phyloP scores from a whole-genome alignment of 2,888 invertebrate genomes.

The Sesia bembeciformis region DNA sequence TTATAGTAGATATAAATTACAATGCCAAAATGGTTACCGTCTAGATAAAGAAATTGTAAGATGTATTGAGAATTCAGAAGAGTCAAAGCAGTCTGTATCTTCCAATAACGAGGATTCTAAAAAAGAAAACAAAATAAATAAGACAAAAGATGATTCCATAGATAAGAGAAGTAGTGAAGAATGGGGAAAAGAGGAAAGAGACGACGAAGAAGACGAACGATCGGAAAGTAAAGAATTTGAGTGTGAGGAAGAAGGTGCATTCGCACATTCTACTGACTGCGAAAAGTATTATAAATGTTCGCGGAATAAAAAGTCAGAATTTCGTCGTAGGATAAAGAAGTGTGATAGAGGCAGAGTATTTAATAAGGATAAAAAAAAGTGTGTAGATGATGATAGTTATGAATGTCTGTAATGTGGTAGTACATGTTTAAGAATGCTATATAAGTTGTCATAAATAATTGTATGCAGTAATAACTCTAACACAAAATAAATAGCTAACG shows the following conservation, averaged over 20 bases:
- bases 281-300: conserved; percentile 60
- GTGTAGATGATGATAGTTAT: conserved; percentile 42
- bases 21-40: conserved; percentile 43
- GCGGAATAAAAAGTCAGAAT: conserved; percentile 29
- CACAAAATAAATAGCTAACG: no score
- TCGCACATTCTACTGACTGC: conserved; percentile 46
- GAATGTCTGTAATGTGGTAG: conserved; percentile 22
- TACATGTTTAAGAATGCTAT: no score
- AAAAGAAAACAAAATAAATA: conserved; percentile 12
- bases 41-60: conserved; percentile 38
- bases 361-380: conserved; percentile 42
- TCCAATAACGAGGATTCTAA: conserved; percentile 11
- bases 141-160: conserved; percentile 10
- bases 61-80: conserved; percentile 24
- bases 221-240: conserved; percentile 22
- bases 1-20: conserved; percentile 47
- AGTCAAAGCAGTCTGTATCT: conserved; percentile 3
- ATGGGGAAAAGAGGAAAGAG: neutral
- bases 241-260: conserved; percentile 46
- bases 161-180: conserved; percentile 3
- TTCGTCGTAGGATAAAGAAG: conserved; percentile 41
- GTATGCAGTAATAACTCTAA: no score
- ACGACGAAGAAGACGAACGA: conserved; percentile 2
- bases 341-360: conserved; percentile 59
- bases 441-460: no score